Evolutionary conservation across 2,888 invertebrate species (phyloP), one percentile per base, ranked within the genome.

Genomic region (Hemithea aestivaria): DNA sequence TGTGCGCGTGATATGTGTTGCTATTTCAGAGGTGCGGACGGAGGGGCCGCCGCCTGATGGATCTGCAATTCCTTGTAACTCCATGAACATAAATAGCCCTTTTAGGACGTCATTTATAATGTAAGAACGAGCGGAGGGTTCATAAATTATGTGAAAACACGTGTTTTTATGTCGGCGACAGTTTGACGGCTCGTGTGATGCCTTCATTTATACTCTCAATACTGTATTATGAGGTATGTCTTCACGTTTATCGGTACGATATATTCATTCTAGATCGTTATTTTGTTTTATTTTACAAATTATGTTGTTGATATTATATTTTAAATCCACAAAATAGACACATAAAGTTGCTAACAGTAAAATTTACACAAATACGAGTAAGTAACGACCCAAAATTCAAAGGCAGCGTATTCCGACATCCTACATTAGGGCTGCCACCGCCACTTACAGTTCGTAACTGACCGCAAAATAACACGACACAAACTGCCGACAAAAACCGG

Each of bases 1-100:
- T 62, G 58, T 65, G 58, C 42, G 56, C 42, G 56, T 48, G 55
- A 53, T 47, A 44, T 52, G 57, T 55, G 48, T 42, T 37, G 46
- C 43, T 48, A 47, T 51, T 48, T 40, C 37, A 33, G 42, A 51
- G 51, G 56, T 51, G 56, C 37, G 48, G 51, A 46, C 33, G 33
- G 6, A 20, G 12, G 29, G 39, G 48, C 49, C 51, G 45, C 34
- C 51, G 36, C 51, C 35, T 53, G 61, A 52, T 53, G 51, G 53
- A 58, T 56, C 52, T 51, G 48, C 51, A 42, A 48, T 45, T 44
- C 34, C 35, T 27, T 12, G 35, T 41, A 34, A 45, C 40, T 40
- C 44, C 33, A 39, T 38, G 24, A 24, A 43, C 40, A 27, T 41
- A 41, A 54, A 48, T 46, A 48, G 41, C 9, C 21, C 39, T 44